Conservation (phyloP, 2,888 invertebrate genomes). For the Bellardia pandia region DNA sequence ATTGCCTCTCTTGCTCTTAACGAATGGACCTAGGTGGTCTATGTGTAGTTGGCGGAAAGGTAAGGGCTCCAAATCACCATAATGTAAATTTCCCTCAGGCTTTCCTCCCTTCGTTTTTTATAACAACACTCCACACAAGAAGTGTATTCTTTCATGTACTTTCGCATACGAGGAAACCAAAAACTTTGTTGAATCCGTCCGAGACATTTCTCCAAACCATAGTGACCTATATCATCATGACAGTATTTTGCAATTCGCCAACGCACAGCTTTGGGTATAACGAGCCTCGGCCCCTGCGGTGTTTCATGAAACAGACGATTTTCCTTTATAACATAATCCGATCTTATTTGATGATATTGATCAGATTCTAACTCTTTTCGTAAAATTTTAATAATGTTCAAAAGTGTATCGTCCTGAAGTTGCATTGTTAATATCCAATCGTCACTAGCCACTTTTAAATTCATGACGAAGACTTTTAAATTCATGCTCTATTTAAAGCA, state of each 20-base stretch:
- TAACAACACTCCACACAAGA: slow-evolving; percentile 54
- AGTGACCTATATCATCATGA: slow-evolving; percentile 72
- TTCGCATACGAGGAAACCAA: slow-evolving; percentile 66
- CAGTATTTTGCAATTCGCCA: slow-evolving; percentile 65
- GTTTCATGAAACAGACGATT: slow-evolving; percentile 43
- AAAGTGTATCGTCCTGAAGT: slow-evolving; percentile 34
- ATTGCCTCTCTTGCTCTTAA: too few relatives aligned
- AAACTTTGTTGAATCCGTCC: slow-evolving; percentile 57
- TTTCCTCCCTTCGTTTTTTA: slow-evolving; percentile 49
- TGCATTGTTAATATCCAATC: slow-evolving; percentile 50
- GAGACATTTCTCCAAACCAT: slow-evolving; percentile 64
- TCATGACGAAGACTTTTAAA: background rate
- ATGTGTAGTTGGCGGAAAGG: background rate
- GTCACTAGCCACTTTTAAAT: background rate
- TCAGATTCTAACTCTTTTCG: too few relatives aligned
- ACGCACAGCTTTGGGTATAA: slow-evolving; percentile 60
- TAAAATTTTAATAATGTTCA: too few relatives aligned
- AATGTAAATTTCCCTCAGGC: too few relatives aligned
- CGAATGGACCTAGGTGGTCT: too few relatives aligned
- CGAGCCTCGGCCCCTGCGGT: slow-evolving; percentile 30
- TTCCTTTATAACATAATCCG: background rate
- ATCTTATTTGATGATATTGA: too few relatives aligned
- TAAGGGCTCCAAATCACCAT: background rate
- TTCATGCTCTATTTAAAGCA: background rate
- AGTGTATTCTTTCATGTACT: slow-evolving; percentile 42